Evolutionary conservation across 30 jellyfish, hydroid and myxozoan species (phyloP).

Genomic region (Nemopilema nomurai): DNA sequence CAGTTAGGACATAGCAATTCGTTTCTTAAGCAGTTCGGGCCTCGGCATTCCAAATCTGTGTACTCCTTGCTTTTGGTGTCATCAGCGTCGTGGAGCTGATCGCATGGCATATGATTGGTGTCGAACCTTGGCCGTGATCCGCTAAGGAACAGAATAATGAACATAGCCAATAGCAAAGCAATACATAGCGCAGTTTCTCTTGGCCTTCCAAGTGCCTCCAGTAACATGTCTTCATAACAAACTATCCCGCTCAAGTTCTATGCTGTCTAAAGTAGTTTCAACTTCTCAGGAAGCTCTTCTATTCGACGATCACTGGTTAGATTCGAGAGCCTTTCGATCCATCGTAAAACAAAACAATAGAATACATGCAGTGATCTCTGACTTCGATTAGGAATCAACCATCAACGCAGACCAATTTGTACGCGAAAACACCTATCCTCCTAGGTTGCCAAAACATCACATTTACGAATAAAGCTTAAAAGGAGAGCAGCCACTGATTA

Average conservation of each 20-base stretch:
- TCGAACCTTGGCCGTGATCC: slow-evolving; percentile 70
- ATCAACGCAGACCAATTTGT: neutral
- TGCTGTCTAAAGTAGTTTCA: neutral
- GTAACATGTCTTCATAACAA: slow-evolving; percentile 45
- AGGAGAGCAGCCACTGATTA: slow-evolving; percentile 47
- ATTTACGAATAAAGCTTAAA: neutral
- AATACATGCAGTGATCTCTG: slow-evolving; percentile 17
- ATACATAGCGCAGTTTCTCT: slow-evolving; percentile 87
- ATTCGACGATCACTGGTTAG: neutral
- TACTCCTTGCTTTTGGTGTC: slow-evolving; percentile 21
- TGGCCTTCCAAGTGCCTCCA: slow-evolving; percentile 65
- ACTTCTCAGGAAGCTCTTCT: neutral
- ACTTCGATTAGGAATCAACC: neutral
- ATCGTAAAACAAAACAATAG: slow-evolving; percentile 10
- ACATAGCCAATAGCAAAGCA: slow-evolving; percentile 77
- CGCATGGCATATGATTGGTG: slow-evolving; percentile 35
- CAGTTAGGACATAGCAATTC: slow-evolving; percentile 67
- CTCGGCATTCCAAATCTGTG: slow-evolving; percentile 27
- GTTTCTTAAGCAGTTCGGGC: slow-evolving; percentile 54
- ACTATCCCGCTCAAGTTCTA: neutral
- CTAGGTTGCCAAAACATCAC: neutral
- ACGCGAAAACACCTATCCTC: neutral
- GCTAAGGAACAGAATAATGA: slow-evolving; percentile 70
- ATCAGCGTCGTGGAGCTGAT: slow-evolving; percentile 1
- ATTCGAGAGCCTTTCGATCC: neutral